A percentile compares a stretch with the other conserved stretches of the same genome.
Conservation (phyloP, 2,797 vertebrate species). For the Sebastes umbrosus region DNA sequence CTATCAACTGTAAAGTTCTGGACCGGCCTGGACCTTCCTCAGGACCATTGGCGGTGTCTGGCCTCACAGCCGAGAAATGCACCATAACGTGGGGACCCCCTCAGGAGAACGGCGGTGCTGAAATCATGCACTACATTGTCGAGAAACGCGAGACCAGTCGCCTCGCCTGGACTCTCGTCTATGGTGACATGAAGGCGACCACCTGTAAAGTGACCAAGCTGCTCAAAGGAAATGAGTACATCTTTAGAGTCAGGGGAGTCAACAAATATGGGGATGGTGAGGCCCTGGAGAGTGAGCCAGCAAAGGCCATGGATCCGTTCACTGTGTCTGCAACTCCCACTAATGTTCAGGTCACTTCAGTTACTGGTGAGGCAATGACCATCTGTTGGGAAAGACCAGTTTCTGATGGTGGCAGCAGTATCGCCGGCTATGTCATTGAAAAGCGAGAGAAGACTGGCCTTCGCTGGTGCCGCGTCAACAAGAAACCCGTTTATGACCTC, state of each 20-base stretch:
- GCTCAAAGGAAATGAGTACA: slow-evolving; percentile 96
- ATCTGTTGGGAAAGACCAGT: slow-evolving; percentile 97
- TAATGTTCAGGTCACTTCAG: slow-evolving; percentile 91
- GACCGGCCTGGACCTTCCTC: slow-evolving; percentile 95
- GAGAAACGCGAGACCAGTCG: slow-evolving; percentile 98
- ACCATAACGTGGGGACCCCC: slow-evolving; percentile 92
- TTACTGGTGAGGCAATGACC: slow-evolving; percentile 95
- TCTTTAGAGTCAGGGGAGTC: slow-evolving; percentile 95
- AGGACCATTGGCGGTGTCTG: slow-evolving; percentile 90
- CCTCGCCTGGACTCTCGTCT: slow-evolving; percentile 95
- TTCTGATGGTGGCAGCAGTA: slow-evolving; percentile 94
- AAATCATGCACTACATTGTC: slow-evolving; percentile 95
- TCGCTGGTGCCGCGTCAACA: slow-evolving; percentile 97
- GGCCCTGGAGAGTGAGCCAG: slow-evolving; percentile 90
- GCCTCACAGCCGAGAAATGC: slow-evolving; percentile 94
- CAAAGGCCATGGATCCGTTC: slow-evolving; percentile 93
- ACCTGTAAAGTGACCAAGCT: slow-evolving; percentile 98
- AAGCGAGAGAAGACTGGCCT: slow-evolving; percentile 94
- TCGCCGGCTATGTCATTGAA: slow-evolving; percentile 95
- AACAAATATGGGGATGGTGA: slow-evolving; percentile 98
- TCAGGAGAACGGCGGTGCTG: slow-evolving; percentile 95
- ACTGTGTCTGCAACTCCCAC: slow-evolving; percentile 91
- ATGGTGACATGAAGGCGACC: slow-evolving; percentile 93
- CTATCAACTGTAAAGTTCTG: slow-evolving; percentile 95
- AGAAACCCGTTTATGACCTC: slow-evolving; percentile 98